These are phyloP conservation scores for Gephyroberyx darwinii DNA, from an alignment of 2,797 vertebrate species.

Conservation along the genomic window DNA sequence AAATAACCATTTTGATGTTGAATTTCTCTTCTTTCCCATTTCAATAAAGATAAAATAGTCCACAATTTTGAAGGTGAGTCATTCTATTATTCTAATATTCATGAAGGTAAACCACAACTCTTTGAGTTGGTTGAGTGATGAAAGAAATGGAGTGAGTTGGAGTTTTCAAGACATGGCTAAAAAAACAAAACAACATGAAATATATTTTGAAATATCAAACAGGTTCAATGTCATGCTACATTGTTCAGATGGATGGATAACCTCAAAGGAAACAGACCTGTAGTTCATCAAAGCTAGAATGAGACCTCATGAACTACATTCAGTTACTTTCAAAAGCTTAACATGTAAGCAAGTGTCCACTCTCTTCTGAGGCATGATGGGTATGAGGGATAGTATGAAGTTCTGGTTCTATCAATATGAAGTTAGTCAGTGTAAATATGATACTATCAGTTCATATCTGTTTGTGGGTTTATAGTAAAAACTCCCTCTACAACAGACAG, in stretches of 20 bases:
- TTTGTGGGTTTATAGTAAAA: slow-evolving; percentile 5
- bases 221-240: slow-evolving; percentile 29
- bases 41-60: too few species aligned
- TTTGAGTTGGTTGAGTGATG: too few species aligned
- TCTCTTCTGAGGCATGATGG: slow-evolving; percentile 3
- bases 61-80: too few species aligned
- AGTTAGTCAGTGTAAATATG: background rate
- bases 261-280: slow-evolving; percentile 44
- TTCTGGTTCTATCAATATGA: slow-evolving; percentile 1
- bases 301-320: slow-evolving; percentile 35
- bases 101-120: background rate
- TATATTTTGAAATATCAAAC: slow-evolving; percentile 39
- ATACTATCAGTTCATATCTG: background rate
- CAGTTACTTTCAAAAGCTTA: slow-evolving; percentile 50
- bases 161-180: slow-evolving; percentile 12
- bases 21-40: background rate
- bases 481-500: background rate
- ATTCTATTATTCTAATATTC: background rate
- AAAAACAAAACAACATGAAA: slow-evolving; percentile 26
- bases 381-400: background rate
- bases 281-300: slow-evolving; percentile 39
- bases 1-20: background rate
- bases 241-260: slow-evolving; percentile 44
- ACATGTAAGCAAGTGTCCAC: slow-evolving; percentile 25
- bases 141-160: background rate